These are phyloP conservation scores for Numenius phaeopus DNA, from an alignment of 2,797 vertebrate genomes.

Conservation along the genomic window DNA sequence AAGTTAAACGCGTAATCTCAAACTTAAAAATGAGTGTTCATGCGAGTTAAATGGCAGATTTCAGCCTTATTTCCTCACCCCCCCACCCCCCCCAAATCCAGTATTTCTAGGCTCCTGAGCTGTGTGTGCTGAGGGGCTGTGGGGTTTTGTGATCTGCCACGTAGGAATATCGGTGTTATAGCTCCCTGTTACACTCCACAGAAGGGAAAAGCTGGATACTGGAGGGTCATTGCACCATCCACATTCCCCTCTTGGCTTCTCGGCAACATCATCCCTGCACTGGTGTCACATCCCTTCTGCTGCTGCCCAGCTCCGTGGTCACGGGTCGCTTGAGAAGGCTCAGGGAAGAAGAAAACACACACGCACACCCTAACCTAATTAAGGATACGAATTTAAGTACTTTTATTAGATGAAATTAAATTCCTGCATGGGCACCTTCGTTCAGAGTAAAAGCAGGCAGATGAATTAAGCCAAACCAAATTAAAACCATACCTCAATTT, in stretches of 20 bases:
- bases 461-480: background rate
- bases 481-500: background rate
- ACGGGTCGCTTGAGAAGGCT: rapidly evolving
- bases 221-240: rapidly evolving
- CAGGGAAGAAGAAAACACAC: background rate
- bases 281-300: background rate
- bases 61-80: rapidly evolving
- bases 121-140: rapidly evolving
- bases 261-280: background rate
- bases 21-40: rapidly evolving
- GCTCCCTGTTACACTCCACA: background rate
- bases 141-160: rapidly evolving
- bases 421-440: background rate
- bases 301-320: rapidly evolving
- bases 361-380: background rate
- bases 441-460: background rate
- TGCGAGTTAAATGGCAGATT: rapidly evolving
- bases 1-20: background rate
- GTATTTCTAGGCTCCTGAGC: rapidly evolving
- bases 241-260: background rate
- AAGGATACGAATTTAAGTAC: background rate
- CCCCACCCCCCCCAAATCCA: background rate
- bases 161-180: rapidly evolving
- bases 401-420: background rate
- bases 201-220: background rate